Percentiles rank a stretch among this genome's conserved stretches.
phyloP scores from a whole-genome alignment of 2,113 vertebrate species.

The Glareola pratincola region DNA sequence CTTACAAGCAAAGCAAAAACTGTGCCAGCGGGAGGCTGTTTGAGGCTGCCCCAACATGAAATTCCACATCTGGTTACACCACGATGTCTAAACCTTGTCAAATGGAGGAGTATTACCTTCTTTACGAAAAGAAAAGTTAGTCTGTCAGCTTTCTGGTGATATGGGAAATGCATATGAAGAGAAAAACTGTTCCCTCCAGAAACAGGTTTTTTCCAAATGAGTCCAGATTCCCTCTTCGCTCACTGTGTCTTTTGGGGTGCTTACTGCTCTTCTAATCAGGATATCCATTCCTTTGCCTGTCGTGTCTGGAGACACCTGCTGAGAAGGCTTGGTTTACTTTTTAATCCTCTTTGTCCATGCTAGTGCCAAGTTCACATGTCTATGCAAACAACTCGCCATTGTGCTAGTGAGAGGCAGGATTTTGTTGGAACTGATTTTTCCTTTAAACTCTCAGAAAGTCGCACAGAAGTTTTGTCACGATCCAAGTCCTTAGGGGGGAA shows the following conservation, averaged over 20 bases:
- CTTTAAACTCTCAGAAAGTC: neutral
- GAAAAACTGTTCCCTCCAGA: neutral
- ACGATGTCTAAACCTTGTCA: neutral
- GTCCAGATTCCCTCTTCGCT: neutral
- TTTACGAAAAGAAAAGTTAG: neutral
- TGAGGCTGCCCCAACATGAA: neutral
- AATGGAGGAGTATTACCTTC: neutral
- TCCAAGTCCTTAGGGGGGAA: neutral
- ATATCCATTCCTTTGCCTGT: neutral
- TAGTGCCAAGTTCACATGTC: neutral
- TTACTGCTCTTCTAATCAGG: neutral
- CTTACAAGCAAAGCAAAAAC: neutral
- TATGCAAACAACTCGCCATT: neutral
- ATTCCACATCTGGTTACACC: neutral
- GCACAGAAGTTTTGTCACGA: neutral
- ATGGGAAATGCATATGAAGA: neutral
- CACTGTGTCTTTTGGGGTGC: neutral
- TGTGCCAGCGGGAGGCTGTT: neutral
- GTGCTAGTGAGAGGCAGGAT: neutral
- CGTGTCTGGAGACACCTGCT: neutral
- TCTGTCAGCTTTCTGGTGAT: neutral
- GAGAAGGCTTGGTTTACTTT: neutral
- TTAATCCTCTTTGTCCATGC: neutral
- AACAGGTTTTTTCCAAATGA: neutral
- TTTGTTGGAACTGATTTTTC: neutral